Conservation (phyloP, 2,888 invertebrate species). For the Digitonthophagus gazella region DNA sequence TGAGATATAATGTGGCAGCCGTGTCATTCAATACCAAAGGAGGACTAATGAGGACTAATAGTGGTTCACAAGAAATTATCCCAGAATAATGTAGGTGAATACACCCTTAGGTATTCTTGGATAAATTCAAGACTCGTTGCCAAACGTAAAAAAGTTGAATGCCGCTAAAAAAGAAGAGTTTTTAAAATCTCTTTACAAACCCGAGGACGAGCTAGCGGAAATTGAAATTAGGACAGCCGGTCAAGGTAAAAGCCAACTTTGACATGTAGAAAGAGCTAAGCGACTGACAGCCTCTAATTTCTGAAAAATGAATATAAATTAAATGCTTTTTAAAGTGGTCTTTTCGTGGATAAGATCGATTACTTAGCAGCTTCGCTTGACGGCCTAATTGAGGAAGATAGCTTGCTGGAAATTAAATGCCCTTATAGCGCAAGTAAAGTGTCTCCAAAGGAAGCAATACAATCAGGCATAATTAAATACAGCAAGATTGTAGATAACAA, state of each 20-base stretch:
- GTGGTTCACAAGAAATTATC: neutral
- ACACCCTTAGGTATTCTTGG: too few relatives aligned
- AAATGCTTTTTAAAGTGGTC: neutral
- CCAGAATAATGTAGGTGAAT: neutral
- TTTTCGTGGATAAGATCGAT: neutral
- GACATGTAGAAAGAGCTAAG: constrained; percentile 38
- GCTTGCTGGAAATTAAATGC: too few relatives aligned
- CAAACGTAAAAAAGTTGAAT: neutral
- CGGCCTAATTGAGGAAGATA: too few relatives aligned
- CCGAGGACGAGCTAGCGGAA: constrained; percentile 25
- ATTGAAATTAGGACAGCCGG: constrained; percentile 29
- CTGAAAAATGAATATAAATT: constrained; percentile 22
- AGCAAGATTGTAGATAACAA: neutral
- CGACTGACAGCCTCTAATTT: constrained; percentile 42
- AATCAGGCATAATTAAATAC: too few relatives aligned
- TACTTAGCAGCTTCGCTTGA: neutral
- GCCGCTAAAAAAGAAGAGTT: constrained; percentile 18
- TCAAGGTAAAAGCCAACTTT: constrained; percentile 34
- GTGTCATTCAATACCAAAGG: constrained; percentile 19
- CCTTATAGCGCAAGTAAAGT: too few relatives aligned
- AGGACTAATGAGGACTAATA: neutral
- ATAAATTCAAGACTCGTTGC: neutral
- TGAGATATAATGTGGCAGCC: constrained; percentile 21
- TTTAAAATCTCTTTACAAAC: constrained; percentile 20
- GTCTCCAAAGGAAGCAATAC: too few relatives aligned